Evolutionary conservation across 2,113 vertebrate genomes (phyloP), one percentile per base, ranked within the genome.

Genomic region (Manacus vitellinus): DNA sequence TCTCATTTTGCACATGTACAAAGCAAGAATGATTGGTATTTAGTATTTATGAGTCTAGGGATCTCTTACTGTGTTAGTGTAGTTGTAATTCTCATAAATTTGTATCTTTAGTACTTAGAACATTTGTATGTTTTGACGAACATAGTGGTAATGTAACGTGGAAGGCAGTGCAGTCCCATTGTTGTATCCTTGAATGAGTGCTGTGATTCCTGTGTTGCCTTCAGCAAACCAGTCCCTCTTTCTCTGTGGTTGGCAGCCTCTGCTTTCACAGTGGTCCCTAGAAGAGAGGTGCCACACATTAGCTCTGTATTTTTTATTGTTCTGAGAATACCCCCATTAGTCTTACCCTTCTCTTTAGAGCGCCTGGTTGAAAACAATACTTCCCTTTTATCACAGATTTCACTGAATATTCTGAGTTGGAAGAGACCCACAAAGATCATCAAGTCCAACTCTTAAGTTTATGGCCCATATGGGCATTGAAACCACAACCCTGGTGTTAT

Each of bases 41-140:
- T 74, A 91, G 72, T 82, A 88, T 93, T 96, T 94, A 92, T 85
- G 68, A 95, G 61, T 67, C 76, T 82, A 86, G 92, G 88, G 81
- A 96, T 86, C 43, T 47, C 65, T 82, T 59, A 81, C 47, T 30
- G 31, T 71, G 20, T 63, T 92, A 89, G 89, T 85, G 59, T 66
- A 78, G 49, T 51, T 94, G 67, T 81, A 92, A 31, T 89, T 75
- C 56, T 85, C 78, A 74, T 49, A 78, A 88, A 80, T 66, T 86
- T 73, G 19, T 77, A 20, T 59, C 39, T 77, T 92, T 51, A 86
- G 43, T 54, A 43, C 35, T 58, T 35, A 80, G 68, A 86, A 80
- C 59, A 74, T 77, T 71, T 88, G 47, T 63, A 90, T 19, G 28
- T 85, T 94, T 80, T 63, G 46, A 8, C 58, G 72, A 95, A 59